These are phyloP conservation scores for Barbus barbus DNA, from an alignment of 2,113 vertebrate genomes.

Conservation along the genomic window DNA sequence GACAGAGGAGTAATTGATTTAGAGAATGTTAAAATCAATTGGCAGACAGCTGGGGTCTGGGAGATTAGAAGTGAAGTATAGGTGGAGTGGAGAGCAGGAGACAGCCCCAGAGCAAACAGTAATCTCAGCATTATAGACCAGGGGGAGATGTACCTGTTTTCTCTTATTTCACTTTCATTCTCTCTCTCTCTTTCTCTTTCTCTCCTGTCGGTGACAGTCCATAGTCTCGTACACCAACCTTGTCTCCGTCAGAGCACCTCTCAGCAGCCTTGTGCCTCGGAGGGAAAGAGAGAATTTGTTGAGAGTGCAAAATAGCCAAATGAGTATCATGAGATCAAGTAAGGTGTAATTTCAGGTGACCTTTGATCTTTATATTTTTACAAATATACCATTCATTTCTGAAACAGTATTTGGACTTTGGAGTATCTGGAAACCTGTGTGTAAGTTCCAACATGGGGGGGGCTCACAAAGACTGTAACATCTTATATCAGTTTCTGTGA, in stretches of 20 bases:
- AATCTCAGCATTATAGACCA: conserved; percentile 80
- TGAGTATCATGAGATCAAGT: neutral
- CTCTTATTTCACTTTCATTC: conserved; percentile 69
- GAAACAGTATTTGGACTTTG: no score
- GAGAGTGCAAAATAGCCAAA: neutral
- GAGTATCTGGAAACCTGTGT: no score
- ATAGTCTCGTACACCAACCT: conserved; percentile 61
- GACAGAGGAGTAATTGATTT: conserved; percentile 81
- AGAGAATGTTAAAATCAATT: conserved; percentile 83
- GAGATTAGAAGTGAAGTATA: conserved; percentile 80
- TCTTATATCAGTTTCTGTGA: no score
- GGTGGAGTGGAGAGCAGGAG: conserved; percentile 70
- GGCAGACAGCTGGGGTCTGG: conserved; percentile 77
- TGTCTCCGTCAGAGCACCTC: neutral
- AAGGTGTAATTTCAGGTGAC: conserved; percentile 28
- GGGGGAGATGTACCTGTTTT: conserved; percentile 79
- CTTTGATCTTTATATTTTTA: conserved; percentile 59
- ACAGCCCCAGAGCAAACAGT: conserved; percentile 76
- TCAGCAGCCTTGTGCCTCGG: conserved; percentile 6
- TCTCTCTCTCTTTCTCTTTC: conserved; percentile 56
- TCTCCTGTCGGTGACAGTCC: conserved; percentile 69
- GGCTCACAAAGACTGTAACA: no score
- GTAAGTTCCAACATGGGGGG: no score
- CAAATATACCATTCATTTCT: no score
- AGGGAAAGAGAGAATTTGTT: conserved; percentile 1